Evolutionary conservation across 2,888 invertebrate species (phyloP).

Genomic region (Oscheius sp.): DNA sequence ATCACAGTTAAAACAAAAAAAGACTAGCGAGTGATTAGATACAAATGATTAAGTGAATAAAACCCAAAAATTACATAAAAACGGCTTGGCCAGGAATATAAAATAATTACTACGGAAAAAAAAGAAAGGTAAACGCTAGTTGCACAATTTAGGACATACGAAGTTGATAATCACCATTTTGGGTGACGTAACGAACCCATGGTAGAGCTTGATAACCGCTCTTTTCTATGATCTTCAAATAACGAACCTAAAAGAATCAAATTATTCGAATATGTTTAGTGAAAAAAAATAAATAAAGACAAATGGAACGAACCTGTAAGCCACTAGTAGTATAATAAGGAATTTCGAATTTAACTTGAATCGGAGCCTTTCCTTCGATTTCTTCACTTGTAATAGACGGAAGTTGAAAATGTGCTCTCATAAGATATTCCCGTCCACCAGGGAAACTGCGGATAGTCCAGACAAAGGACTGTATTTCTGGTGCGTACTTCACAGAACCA

Average conservation of each 20-base stretch:
- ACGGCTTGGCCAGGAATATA: no score
- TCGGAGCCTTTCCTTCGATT: constrained; percentile 92
- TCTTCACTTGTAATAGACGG: constrained; percentile 95
- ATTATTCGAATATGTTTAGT: background rate
- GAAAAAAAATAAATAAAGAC: background rate
- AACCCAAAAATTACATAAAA: no score
- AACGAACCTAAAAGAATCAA: constrained; percentile 78
- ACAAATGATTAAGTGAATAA: no score
- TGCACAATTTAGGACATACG: constrained; percentile 79
- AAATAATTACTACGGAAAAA: no score
- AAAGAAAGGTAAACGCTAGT: background rate
- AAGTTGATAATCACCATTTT: constrained; percentile 97
- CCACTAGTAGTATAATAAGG: constrained; percentile 99
- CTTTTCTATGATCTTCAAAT: constrained; percentile 97
- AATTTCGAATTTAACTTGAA: constrained; percentile 98
- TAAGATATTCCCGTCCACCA: constrained; percentile 93
- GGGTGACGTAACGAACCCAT: constrained; percentile 98
- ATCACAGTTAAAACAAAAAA: background rate
- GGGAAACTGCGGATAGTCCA: constrained; percentile 77
- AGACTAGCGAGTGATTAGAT: no score
- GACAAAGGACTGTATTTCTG: constrained; percentile 93
- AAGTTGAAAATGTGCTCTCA: constrained; percentile 96
- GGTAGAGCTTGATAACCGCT: constrained; percentile 98
- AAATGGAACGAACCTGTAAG: constrained; percentile 82
- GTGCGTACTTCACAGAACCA: constrained; percentile 86